Base-by-base conservation (phyloP, 2,797 vertebrate species). In the Amphiprion clarkii region DNA sequence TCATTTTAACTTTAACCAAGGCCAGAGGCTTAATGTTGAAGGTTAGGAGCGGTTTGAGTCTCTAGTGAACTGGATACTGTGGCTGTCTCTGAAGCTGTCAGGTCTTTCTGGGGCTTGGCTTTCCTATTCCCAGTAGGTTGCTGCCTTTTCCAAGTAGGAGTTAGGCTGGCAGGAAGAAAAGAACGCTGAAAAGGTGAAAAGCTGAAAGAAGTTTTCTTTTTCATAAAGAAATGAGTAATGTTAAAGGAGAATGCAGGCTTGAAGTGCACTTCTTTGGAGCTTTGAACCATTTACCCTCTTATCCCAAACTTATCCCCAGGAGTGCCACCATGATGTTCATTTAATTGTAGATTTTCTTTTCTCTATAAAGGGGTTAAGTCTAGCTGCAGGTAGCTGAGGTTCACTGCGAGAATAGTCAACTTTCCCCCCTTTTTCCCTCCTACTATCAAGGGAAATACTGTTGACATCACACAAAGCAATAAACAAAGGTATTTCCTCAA, bases 111-210 rank as follows among this genome's bases (percentile, higher is more conserved):
- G 79, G 83, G 87, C 89, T 91, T 85, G 81, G 88, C 90, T 92
- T 87, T 81, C 78, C 78, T 90, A 91, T 94, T 92, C 93, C 94
- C 92, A 60, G 74, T 89, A 92, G 92, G 88, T 94, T 70, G 75
- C 82, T 90, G 65, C 81, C 76, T 95, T 92, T 91, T 87, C 82
- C 73, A 64, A 82, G 92, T 85, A 84, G 67, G 76, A 87, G 83
- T 83, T 82, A 82, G 84, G 82, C 85, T 90, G 87, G 70, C 73
- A 87, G 83, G 76, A 79, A 91, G 84, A 87, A 85, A 88, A 84
- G 88, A 86, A 87, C 58, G 44, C 76, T 54, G 78, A 83, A 88
- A 83, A 90, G 85, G 87, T 85, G 82, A 88, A 90, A 82, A 83
- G 58, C 90, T 85, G 68, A 88, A 65, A 87, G 56, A 65, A 23